Evolutionary conservation across 1,140 invertebrate species (phyloP), one percentile per base, ranked within the genome.

Genomic region (Drosophila repletoides): DNA sequence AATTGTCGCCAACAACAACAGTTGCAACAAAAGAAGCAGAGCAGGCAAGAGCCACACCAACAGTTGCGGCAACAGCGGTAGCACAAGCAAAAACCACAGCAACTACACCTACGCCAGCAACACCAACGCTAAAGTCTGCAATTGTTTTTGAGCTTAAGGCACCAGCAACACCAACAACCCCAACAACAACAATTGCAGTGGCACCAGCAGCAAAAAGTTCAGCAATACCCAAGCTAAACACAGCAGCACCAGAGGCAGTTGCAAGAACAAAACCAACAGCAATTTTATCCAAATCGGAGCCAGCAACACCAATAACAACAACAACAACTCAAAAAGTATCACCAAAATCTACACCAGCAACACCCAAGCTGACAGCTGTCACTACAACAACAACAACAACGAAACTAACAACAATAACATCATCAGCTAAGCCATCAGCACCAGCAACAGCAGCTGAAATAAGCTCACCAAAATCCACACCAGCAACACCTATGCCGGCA

Each of bases 51-150:
- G 52, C 49, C 4, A 34, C 34, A 31, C 33, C 48, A 40, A 10
- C 15, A 38, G 5, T 9, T 34, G 0, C 72, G n/a, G n/a, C n/a
- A n/a, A n/a, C n/a, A n/a, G n/a, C n/a, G n/a, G n/a, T n/a, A n/a
- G n/a, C n/a, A n/a, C n/a, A n/a, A n/a, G n/a, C n/a, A n/a, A n/a
- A n/a, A 33, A 31, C 53, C 10, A 22, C 53, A 5, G 26, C 36
- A 28, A 34, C 53, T 1, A 24, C 19, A 6, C 14, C 59, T 22
- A 38, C 63, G 51, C 43, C 70, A 31, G 34, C 70, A 5, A 61
- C 63, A 14, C 71, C 74, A 0, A 72, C 72, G 7, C 64, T 77
- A 2, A 77, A 64, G 49, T 77, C 74, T 2, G 74, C 72, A 29
- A 31, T 77, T 12, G 38, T 52, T 3, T 64, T 77, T 15, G 75